Evolutionary conservation across 1,140 invertebrate species (phyloP).

Genomic region (Coptotermes formosanus): DNA sequence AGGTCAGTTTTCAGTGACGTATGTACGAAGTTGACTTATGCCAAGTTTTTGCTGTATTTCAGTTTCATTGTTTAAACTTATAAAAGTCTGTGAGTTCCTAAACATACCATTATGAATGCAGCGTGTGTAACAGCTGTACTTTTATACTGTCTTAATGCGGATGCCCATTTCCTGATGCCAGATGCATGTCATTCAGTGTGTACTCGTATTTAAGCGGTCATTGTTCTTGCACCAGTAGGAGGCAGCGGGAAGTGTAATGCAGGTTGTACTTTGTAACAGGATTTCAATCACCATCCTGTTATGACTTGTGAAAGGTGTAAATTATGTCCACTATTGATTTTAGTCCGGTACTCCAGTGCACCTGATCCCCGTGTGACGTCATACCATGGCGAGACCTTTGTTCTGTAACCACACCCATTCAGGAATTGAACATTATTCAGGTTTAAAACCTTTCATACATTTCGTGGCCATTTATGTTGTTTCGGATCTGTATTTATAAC

Average conservation of each 20-base stretch:
- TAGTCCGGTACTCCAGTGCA: background rate
- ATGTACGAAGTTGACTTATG: too few species aligned
- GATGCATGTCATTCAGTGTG: too few species aligned
- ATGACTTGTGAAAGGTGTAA: constrained; percentile 15
- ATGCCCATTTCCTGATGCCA: too few species aligned
- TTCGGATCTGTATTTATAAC: background rate
- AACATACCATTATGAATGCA: too few species aligned
- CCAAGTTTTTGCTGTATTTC: too few species aligned
- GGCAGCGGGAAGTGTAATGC: background rate
- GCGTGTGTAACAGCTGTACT: too few species aligned
- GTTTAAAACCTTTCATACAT: background rate
- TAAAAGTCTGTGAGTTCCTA: too few species aligned
- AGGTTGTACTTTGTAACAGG: background rate
- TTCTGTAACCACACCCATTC: constrained; percentile 10
- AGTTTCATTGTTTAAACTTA: too few species aligned
- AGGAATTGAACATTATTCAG: background rate
- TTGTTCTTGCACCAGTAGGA: too few species aligned
- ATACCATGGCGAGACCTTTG: background rate
- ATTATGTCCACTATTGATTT: constrained; percentile 10
- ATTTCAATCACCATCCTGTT: background rate
- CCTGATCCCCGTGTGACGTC: background rate
- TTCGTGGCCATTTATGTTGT: background rate
- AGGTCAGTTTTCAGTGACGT: too few species aligned
- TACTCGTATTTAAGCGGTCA: too few species aligned
- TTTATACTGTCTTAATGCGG: too few species aligned